Evolutionary conservation across 1,140 invertebrate genomes (phyloP), one percentile per base, ranked within the genome.

Genomic region (Steinernema khuongi): DNA sequence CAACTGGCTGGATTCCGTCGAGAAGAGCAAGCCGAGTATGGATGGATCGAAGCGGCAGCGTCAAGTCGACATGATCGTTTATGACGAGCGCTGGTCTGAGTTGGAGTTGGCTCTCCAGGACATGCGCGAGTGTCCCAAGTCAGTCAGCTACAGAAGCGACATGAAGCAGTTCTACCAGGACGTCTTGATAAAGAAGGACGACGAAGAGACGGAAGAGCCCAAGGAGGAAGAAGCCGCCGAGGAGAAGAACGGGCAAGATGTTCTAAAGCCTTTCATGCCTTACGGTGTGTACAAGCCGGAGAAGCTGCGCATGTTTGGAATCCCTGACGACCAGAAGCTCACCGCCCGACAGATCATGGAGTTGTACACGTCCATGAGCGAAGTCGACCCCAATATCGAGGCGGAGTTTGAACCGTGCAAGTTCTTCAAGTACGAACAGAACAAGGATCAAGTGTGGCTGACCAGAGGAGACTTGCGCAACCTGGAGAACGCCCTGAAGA

Each of bases 221-320:
- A 11, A 22, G 28, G 33, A 71, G 67, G 66, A 68, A 14, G 69
- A 72, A 14, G 33, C 30, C 14, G 36, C 19, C 22, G 76, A 41
- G 26, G 67, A 66, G 26, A 60, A 72, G 18, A 31, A 26, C 0
- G 72, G 31, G 43, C 68, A 50, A 41, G 70, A 68, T 17, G 31
- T 72, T 19, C 29, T 84, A 0, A 71, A 77, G 14, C 74, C 78
- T 31, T 81, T 84, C 50, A 83, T 81, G 71, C 83, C 83, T 0
- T 84, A 81, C 67, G 75, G 79, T 70, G 83, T 84, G 0, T 84
- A 83, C 68, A 81, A 79, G 73, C 82, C 81, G 17, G 83, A 85
- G 41, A 84, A 84, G 68, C 68, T 84, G 1, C 33, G 75, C 66
- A 84, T 84, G 84, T 84, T 84, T 67, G 81, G 81, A 18, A 84